Evolutionary conservation across 2,797 vertebrate genomes (phyloP).

Genomic region (Sebastiscus albofasciatus): DNA sequence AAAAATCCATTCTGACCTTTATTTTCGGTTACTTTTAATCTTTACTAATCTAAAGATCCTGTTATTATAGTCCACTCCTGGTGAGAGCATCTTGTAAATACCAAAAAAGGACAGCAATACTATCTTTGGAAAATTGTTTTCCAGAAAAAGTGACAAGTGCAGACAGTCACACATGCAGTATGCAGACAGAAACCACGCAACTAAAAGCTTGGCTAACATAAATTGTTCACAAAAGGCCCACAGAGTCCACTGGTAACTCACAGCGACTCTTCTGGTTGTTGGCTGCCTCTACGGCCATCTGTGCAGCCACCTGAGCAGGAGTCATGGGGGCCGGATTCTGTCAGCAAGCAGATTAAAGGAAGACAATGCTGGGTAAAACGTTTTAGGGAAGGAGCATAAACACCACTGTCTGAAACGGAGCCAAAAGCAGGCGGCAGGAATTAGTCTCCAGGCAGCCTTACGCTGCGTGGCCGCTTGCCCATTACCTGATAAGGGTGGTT

Average conservation of each 20-base stretch:
- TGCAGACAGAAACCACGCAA: background rate
- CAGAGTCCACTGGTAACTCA: conserved; percentile 75
- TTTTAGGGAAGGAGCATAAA: conserved; percentile 44
- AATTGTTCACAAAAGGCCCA: conserved; percentile 26
- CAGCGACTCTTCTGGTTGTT: conserved; percentile 90
- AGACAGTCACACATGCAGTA: background rate
- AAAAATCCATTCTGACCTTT: background rate
- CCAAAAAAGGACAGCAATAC: background rate
- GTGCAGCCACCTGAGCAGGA: conserved; percentile 88
- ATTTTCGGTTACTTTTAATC: background rate
- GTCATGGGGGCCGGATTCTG: conserved; percentile 76
- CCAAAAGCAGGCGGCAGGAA: conserved; percentile 48
- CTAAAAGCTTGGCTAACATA: conserved; percentile 25
- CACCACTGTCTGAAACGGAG: conserved; percentile 24
- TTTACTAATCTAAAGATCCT: background rate
- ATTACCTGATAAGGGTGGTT: conserved; percentile 78
- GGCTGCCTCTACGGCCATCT: conserved; percentile 88
- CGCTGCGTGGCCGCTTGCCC: conserved; percentile 22
- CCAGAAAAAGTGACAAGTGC: background rate
- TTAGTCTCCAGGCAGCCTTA: conserved; percentile 31
- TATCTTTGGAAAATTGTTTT: background rate
- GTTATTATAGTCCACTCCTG: background rate
- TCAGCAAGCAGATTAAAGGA: conserved; percentile 56
- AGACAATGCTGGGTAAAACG: conserved; percentile 52
- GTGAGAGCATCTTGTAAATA: background rate